A percentile compares a stretch with the other conserved stretches of the same genome.
phyloP scores from a whole-genome alignment of 2,797 vertebrate species.

The Synaphobranchus kaupii region DNA sequence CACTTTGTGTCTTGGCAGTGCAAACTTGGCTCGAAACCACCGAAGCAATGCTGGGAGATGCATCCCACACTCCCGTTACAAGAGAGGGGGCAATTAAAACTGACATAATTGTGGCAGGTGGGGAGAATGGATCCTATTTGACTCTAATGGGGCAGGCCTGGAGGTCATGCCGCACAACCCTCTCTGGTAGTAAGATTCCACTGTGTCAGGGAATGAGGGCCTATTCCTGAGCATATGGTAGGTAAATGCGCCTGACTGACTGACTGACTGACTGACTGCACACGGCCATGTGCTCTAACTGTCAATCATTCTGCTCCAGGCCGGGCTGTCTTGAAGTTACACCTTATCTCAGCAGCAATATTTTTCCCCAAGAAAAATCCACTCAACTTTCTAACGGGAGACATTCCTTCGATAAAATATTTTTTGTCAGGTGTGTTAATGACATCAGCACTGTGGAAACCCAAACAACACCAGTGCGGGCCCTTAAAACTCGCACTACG shows the following conservation, averaged over 20 bases:
- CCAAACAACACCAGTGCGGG: not conserved
- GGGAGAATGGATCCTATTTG: conserved; percentile 7
- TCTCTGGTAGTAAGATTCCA: not conserved
- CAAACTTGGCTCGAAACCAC: not conserved
- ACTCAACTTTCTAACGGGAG: not conserved
- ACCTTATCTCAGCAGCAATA: not conserved
- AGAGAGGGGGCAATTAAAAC: conserved; percentile 20
- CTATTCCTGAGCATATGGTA: not conserved
- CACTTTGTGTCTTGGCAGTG: not conserved
- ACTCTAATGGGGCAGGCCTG: not conserved
- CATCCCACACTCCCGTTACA: conserved; percentile 3
- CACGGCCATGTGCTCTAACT: not conserved
- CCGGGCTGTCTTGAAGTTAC: not conserved
- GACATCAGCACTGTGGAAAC: not conserved
- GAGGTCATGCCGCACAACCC: not conserved
- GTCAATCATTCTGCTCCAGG: not conserved
- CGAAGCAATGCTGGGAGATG: not conserved
- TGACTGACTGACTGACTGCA: not conserved
- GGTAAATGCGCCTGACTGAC: not conserved
- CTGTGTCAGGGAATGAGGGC: not conserved
- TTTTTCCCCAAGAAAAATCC: not conserved
- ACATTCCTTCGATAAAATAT: not conserved
- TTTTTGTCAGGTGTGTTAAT: not conserved
- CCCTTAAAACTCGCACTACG: not conserved
- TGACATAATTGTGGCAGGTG: conserved; percentile 26